Conservation (phyloP, 2,797 vertebrate species). For the Staurois parvus region DNA sequence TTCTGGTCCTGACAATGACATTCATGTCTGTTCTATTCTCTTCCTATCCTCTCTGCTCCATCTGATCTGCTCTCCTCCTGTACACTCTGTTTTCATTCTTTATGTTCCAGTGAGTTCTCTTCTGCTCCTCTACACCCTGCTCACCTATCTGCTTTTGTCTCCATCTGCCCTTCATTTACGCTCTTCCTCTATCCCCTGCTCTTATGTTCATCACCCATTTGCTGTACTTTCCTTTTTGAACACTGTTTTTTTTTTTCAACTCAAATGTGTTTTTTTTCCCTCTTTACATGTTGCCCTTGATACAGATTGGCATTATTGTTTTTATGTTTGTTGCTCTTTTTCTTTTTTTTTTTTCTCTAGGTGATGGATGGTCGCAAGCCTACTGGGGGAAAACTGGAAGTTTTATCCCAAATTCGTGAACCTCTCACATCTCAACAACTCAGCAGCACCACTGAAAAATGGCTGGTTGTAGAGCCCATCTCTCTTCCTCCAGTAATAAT, state of each 20-base stretch:
- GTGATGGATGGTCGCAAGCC: slow-evolving; percentile 89
- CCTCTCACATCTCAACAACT: slow-evolving; percentile 83
- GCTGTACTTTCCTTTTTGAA: neutral
- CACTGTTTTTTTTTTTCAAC: neutral
- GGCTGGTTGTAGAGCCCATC: slow-evolving; percentile 83
- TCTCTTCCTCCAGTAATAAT: slow-evolving; percentile 75
- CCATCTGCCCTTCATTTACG: too few species aligned
- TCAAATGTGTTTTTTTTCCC: neutral
- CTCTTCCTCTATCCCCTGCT: too few species aligned
- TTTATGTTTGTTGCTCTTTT: neutral
- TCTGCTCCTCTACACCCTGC: too few species aligned
- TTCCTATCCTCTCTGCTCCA: neutral
- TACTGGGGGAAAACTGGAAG: slow-evolving; percentile 87
- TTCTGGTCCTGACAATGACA: too few species aligned
- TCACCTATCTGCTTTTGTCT: too few species aligned
- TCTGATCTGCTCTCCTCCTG: neutral
- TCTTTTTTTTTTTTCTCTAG: slow-evolving; percentile 63
- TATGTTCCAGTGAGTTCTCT: neutral
- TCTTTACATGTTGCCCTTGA: too few species aligned
- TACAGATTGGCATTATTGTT: too few species aligned
- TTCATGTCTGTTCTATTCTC: too few species aligned
- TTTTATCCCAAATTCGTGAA: slow-evolving; percentile 85
- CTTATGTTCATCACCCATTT: too few species aligned
- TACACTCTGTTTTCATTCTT: neutral
- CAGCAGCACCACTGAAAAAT: slow-evolving; percentile 84